These are phyloP conservation scores for Pinctada fucata DNA, from an alignment of 2,888 invertebrate species.

Conservation along the genomic window DNA sequence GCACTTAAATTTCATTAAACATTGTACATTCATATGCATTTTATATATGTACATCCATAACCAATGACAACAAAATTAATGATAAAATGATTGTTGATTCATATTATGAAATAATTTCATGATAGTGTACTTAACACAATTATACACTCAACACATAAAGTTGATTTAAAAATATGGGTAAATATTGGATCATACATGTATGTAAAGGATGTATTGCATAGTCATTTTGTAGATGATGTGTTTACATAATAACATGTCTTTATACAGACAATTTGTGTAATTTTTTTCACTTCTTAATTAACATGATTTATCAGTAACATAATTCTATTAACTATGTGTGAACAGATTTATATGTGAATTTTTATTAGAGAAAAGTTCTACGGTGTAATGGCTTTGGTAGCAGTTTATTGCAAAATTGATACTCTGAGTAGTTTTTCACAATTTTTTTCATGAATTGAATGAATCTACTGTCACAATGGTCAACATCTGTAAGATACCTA, in stretches of 20 bases:
- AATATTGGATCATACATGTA: background rate
- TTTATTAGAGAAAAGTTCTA: background rate
- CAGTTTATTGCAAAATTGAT: background rate
- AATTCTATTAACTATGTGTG: background rate
- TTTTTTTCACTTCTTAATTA: background rate
- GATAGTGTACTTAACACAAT: background rate
- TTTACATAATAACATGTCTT: background rate
- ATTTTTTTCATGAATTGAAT: background rate
- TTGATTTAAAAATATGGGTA: background rate
- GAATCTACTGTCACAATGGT: background rate
- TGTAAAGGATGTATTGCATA: background rate
- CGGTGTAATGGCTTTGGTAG: background rate
- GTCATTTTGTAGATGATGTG: background rate
- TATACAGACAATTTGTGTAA: background rate
- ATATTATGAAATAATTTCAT: background rate
- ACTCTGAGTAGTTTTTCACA: background rate
- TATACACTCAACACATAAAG: constrained; percentile 1
- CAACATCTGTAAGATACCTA: background rate
- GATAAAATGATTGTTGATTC: background rate
- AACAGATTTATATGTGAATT: background rate
- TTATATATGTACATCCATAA: background rate
- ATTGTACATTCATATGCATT: too few relatives aligned
- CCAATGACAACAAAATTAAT: background rate
- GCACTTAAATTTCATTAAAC: too few relatives aligned
- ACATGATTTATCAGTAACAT: background rate